Percentiles rank a stretch among this genome's conserved stretches.
Conservation (phyloP, 2,797 vertebrate genomes). For the Coregonus suidteri region DNA sequence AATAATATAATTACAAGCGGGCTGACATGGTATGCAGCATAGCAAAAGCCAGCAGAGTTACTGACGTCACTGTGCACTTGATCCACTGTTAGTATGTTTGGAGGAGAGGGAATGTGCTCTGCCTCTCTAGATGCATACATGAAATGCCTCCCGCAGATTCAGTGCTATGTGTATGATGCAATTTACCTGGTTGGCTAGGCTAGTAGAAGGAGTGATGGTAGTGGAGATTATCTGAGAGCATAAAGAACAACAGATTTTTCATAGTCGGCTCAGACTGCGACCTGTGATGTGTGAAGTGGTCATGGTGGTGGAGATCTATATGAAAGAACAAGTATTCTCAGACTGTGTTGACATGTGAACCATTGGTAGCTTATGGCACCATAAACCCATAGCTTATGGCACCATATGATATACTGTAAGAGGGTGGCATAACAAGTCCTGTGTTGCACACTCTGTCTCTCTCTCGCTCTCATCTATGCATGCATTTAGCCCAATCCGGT, state of each 20-base stretch:
- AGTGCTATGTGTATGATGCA: not conserved
- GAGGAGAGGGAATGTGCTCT: not conserved
- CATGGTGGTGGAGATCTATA: no score
- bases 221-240: not conserved
- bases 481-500: not conserved
- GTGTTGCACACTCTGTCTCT: no score
- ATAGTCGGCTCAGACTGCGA: no score
- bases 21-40: not conserved
- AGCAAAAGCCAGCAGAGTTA: slow-evolving; percentile 5
- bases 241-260: not conserved
- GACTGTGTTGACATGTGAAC: no score
- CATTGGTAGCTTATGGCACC: no score
- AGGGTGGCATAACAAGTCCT: not conserved
- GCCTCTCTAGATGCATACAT: not conserved
- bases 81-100: not conserved
- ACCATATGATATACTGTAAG: not conserved
- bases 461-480: not conserved
- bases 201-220: not conserved
- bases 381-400: not conserved
- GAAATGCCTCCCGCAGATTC: not conserved
- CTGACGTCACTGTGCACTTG: slow-evolving; percentile 13
- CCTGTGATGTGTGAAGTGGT: no score
- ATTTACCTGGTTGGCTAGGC: not conserved
- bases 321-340: no score
- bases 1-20: slow-evolving; percentile 18